Conservation (phyloP, 2,888 invertebrate genomes). For the Isotomurus palustris region DNA sequence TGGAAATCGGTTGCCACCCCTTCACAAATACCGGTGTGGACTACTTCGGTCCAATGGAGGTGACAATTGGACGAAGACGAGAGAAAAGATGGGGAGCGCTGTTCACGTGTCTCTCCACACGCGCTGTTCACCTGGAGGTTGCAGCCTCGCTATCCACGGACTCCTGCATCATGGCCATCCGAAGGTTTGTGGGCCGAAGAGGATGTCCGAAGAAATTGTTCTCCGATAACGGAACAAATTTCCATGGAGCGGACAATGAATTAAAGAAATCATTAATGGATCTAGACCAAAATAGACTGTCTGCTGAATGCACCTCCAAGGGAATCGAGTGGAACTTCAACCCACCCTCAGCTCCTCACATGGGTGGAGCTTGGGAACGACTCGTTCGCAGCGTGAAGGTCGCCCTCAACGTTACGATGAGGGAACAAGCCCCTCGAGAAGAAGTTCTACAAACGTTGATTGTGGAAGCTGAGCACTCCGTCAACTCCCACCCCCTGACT, state of each 20-base stretch:
- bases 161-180: constrained; percentile 5
- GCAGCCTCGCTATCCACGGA: background rate
- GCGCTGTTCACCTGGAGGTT: constrained; percentile 14
- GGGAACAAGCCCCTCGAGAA: constrained; percentile 15
- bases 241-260: constrained; percentile 7
- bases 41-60: constrained; percentile 5
- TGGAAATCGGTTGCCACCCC: background rate
- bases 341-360: constrained; percentile 28
- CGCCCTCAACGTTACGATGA: constrained; percentile 12
- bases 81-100: constrained; percentile 14
- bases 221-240: constrained; percentile 15
- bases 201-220: background rate
- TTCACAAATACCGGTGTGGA: constrained; percentile 19
- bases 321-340: constrained; percentile 7
- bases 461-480: constrained; percentile 9
- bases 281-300: background rate
- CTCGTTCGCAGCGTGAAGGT: constrained; percentile 31
- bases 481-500: constrained; percentile 29
- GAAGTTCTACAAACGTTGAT: constrained; percentile 30
- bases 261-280: background rate
- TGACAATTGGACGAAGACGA: background rate
- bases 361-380: constrained; percentile 41
- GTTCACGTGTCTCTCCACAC: constrained; percentile 4
- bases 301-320: background rate
- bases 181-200: constrained; percentile 1